These are phyloP conservation scores for Meles meles DNA, from an alignment of 2,113 vertebrate species.

Conservation along the genomic window DNA sequence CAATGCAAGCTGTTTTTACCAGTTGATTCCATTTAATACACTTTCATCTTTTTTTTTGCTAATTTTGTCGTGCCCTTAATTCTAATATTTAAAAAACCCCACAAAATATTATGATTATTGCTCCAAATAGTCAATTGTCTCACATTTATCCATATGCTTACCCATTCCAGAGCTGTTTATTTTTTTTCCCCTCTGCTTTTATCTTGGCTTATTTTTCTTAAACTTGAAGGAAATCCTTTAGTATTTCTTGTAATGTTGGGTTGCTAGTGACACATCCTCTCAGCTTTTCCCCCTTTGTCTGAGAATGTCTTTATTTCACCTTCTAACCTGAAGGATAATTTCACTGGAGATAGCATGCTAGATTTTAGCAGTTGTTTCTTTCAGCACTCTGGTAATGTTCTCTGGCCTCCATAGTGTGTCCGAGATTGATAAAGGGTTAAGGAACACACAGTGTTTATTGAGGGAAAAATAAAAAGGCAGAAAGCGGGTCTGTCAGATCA, in stretches of 20 bases:
- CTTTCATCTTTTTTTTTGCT: background rate
- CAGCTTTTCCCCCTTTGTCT: background rate
- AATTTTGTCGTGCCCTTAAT: background rate
- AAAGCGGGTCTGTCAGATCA: background rate
- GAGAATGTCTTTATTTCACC: background rate
- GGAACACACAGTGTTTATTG: background rate
- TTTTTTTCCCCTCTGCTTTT: background rate
- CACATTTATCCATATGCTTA: background rate
- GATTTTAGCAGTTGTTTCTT: background rate
- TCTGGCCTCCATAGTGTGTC: background rate
- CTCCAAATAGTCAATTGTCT: background rate
- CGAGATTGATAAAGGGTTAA: background rate
- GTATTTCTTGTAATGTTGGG: background rate
- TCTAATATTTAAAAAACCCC: background rate
- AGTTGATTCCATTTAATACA: background rate
- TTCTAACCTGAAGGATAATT: background rate
- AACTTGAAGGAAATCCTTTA: background rate
- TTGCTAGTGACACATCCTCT: background rate
- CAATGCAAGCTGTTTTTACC: background rate
- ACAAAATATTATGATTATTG: background rate
- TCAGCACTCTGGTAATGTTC: background rate
- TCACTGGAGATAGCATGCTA: background rate
- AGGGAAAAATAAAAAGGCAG: background rate
- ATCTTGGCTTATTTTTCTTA: background rate
- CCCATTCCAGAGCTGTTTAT: background rate